Base-by-base conservation (phyloP, 2,113 vertebrate species). In the Microcebus griseorufus region DNA sequence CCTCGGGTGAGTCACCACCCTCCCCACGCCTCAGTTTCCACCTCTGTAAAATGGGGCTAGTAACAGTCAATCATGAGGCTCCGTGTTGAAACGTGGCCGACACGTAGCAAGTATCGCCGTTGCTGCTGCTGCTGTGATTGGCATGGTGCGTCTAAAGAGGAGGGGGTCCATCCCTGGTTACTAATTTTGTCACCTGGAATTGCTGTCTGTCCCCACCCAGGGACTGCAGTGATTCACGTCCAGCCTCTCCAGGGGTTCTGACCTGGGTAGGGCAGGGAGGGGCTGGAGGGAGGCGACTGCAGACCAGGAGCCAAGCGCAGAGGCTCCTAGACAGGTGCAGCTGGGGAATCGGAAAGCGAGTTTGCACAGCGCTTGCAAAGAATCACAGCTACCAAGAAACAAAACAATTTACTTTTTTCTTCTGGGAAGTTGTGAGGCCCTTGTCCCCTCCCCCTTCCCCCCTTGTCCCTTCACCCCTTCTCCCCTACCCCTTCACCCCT, bases 101-200 rank as follows among this genome's bases (percentile, higher is more conserved):
- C 58, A 12, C 4, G 1, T 39, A 25, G 12, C 0, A 0, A 69
- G 42, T 51, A 9, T 73, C 18, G 20, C 23, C 51, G 25, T 5
- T 29, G 51, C 45, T 45, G 22, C 22, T 45, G 42, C 22, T 32
- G 73, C 8, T 67, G 37, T 6, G 60, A 7, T 27, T 70, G 42
- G 32, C 25, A 32, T 14, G 58, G 22, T 32, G 37, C 29, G 7
- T 39, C 88, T 85, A 5, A 39, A 39, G 12, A 1, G 22, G 7
- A 85, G 70, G 29, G 5, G 10, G 32, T 48, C 51, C 73, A 25
- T 34, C 51, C 22, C 42, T 29, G 1, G 22, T 27, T n/a, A 12
- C 29, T 18, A 88, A 48, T 73, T 65, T 58, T 37, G 7, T 42
- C 60, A 27, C 69, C 62, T 22, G 37, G 37, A 34, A 67, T 37